Conservation (phyloP, 2,888 invertebrate genomes). For the Tridacna gigas region DNA sequence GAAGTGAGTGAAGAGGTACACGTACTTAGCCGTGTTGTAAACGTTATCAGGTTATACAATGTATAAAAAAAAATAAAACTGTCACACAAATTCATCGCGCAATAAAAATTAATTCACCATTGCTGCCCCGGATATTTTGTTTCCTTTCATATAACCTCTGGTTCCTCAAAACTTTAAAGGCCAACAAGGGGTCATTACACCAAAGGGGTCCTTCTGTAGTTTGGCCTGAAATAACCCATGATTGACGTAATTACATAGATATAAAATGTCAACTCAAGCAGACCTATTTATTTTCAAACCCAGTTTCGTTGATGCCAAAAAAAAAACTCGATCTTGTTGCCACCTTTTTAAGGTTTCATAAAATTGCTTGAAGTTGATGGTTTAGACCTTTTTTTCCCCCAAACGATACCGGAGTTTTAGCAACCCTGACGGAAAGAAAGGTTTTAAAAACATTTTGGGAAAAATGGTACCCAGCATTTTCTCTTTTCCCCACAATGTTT, state of each 20-base stretch:
- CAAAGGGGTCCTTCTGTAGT: conserved; percentile 18
- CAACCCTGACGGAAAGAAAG: too few species aligned
- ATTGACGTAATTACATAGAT: conserved; percentile 51
- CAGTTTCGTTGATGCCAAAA: not conserved
- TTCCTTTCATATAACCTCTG: conserved; percentile 12
- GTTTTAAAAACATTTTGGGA: too few species aligned
- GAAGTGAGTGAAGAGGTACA: too few species aligned
- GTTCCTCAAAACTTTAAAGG: conserved; percentile 10
- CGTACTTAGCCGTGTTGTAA: too few species aligned
- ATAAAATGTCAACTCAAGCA: conserved; percentile 48
- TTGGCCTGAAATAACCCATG: conserved; percentile 39
- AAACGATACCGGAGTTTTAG: too few species aligned
- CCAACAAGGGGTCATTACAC: conserved; percentile 6
- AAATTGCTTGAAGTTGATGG: too few species aligned
- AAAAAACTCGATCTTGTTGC: too few species aligned
- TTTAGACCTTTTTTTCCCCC: too few species aligned
- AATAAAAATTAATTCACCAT: conserved; percentile 31
- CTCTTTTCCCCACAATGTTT: too few species aligned
- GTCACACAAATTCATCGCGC: conserved; percentile 18
- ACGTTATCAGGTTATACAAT: not conserved
- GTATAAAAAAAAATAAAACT: conserved; percentile 16
- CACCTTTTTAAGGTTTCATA: too few species aligned
- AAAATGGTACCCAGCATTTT: too few species aligned
- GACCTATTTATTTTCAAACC: conserved; percentile 1
- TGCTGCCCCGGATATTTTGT: conserved; percentile 12